These are phyloP conservation scores for Apodemia zela DNA, from an alignment of 2,888 invertebrate genomes.

Conservation along the genomic window DNA sequence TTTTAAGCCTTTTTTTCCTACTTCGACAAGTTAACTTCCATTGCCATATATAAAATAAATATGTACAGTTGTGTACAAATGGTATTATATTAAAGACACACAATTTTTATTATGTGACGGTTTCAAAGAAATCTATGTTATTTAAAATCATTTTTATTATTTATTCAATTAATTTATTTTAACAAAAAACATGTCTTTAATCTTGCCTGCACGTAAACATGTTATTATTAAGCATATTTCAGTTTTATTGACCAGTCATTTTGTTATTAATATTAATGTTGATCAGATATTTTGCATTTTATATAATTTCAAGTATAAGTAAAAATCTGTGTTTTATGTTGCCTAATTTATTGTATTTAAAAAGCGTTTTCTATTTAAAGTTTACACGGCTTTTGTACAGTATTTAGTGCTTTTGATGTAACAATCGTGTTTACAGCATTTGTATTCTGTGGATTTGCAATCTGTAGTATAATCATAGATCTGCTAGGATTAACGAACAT, in stretches of 20 bases:
- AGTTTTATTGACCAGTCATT: conserved; percentile 18
- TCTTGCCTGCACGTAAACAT: conserved; percentile 54
- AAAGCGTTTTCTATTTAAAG: conserved; percentile 58
- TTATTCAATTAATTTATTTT: conserved; percentile 24
- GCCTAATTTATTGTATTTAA: conserved; percentile 72
- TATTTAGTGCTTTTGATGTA: conserved; percentile 31
- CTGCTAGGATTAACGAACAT: conserved; percentile 55
- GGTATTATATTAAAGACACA: conserved; percentile 37
- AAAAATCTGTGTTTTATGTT: conserved; percentile 60
- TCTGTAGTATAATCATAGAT: conserved; percentile 49
- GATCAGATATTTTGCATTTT: conserved; percentile 24
- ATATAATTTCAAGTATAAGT: conserved; percentile 40
- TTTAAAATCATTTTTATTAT: conserved; percentile 18
- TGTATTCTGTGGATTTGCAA: conserved; percentile 19
- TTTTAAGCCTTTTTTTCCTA: not conserved
- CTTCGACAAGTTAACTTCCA: conserved; percentile 19
- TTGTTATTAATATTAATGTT: conserved; percentile 20
- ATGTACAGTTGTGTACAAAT: conserved; percentile 49
- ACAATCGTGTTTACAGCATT: conserved; percentile 24
- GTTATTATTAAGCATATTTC: conserved; percentile 10
- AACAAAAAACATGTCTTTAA: conserved; percentile 48
- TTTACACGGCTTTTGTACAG: conserved; percentile 63
- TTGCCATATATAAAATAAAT: conserved; percentile 17
- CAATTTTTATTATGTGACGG: conserved; percentile 35
- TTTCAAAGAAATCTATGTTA: conserved; percentile 58